phyloP scores from a whole-genome alignment of 2,113 vertebrate genomes.

The Cardinalis cardinalis region DNA sequence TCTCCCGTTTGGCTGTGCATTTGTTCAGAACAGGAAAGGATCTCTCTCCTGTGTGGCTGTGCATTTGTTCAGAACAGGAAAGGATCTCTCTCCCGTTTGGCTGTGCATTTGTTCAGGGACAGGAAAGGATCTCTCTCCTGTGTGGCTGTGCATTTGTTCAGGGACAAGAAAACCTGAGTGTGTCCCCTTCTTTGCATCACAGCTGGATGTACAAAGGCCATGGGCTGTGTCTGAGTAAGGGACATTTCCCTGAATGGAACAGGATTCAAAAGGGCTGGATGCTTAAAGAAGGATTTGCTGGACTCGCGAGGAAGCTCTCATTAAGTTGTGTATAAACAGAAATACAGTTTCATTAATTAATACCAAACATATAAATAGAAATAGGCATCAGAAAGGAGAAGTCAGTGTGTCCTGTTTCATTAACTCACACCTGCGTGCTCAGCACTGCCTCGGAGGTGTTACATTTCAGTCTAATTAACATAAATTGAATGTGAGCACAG shows the following conservation, averaged over 20 bases:
- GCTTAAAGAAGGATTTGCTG: not conserved
- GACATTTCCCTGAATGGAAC: not conserved
- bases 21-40: too few relatives aligned
- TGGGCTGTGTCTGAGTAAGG: not conserved
- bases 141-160: not conserved
- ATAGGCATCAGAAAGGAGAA: not conserved
- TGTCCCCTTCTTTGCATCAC: accelerated
- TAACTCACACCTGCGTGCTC: not conserved
- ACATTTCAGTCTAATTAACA: slow-evolving; percentile 11
- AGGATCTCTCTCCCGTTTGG: too few relatives aligned
- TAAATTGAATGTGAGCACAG: slow-evolving; percentile 12
- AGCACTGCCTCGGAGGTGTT: not conserved
- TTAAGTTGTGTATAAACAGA: not conserved
- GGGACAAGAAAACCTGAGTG: accelerated
- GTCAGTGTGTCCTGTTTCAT: not conserved
- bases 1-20: too few relatives aligned
- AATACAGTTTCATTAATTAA: not conserved
- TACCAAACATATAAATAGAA: not conserved
- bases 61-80: too few relatives aligned
- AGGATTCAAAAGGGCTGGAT: not conserved
- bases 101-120: too few relatives aligned
- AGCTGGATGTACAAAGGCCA: not conserved
- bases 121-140: too few relatives aligned
- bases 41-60: too few relatives aligned
- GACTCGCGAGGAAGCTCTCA: not conserved